Conservation (phyloP, 2,888 invertebrate species). For the Diadegma fenestrale region DNA sequence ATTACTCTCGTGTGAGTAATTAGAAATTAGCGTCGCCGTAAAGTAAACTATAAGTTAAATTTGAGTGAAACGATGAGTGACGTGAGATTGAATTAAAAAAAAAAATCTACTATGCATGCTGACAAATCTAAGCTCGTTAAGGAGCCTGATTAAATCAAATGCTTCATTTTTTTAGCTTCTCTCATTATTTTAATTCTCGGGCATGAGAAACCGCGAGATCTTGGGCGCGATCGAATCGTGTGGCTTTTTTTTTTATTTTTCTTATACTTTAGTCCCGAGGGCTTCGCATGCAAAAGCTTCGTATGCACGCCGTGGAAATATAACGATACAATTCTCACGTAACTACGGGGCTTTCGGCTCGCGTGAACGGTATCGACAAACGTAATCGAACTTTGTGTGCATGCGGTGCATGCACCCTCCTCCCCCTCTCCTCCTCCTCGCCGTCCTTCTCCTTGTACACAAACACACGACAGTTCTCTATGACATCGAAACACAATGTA, state of each 20-base stretch:
- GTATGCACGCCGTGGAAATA: constrained; percentile 23
- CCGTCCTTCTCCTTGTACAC: not conserved
- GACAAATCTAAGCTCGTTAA: constrained; percentile 39
- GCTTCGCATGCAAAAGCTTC: constrained; percentile 40
- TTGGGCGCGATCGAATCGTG: constrained; percentile 13
- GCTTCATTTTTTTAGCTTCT: constrained; percentile 10
- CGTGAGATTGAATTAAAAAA: constrained; percentile 11
- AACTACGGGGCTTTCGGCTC: constrained; percentile 43
- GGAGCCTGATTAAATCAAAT: constrained; percentile 5
- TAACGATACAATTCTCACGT: constrained; percentile 55
- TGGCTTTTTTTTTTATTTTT: constrained; percentile 13
- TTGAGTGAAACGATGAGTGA: constrained; percentile 1
- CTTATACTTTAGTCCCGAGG: constrained; percentile 19
- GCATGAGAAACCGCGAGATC: constrained; percentile 38
- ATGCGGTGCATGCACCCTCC: constrained; percentile 54
- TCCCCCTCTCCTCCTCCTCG: not conserved
- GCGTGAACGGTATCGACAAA: constrained; percentile 71
- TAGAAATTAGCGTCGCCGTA: not conserved
- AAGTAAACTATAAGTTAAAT: constrained; percentile 6
- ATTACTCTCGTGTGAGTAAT: not conserved
- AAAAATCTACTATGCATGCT: not conserved
- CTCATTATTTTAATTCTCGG: constrained; percentile 27
- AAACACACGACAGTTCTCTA: constrained; percentile 35
- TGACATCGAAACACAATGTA: constrained; percentile 41
- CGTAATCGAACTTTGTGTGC: constrained; percentile 72